Base-by-base conservation (phyloP, 2,888 invertebrate genomes). In the Clanis bilineata region DNA sequence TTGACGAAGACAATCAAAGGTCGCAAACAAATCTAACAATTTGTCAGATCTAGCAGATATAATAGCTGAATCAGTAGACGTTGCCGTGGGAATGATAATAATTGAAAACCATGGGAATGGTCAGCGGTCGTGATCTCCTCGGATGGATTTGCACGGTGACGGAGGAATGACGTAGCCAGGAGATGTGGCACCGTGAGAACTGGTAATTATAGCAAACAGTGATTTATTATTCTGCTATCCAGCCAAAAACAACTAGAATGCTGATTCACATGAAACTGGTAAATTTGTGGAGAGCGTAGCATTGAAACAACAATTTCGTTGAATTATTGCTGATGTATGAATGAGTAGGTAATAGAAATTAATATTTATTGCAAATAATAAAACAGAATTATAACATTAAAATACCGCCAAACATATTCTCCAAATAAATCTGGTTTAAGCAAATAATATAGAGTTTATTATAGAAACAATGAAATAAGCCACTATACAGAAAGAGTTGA, bases 51-150 rank as follows among this genome's bases (percentile, higher is more conserved):
- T 51, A 62, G 58, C 21, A 32, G 32, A 71, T 71, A 76, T 78
- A 73, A 77, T 73, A 72, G 71, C 70, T 71, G 72, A 69, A 65
- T 67, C 58, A 74, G 72, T 72, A 51, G 51, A 51, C 18, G 51
- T 51, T 51, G 51, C 32, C 85, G 85, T 86, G 85, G 81, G 84
- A 85, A 84, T 77, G 64, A 71, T 76, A 76, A 83, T 81, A 82
- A 82, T 81, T 83, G 77, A 76, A 82, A 79, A 75, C 70, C 76
- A 79, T 82, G 82, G 75, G 78, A 84, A 81, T 74, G 74, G 74
- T 68, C 76, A 73, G 65, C 61, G 60, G 68, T 85, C 82, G 86
- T 86, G 85, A 84, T 76, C 71, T 64, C 61, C 64, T 64, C 61
- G 63, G 72, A 73, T 74, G 69, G 73, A 70, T 75, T 72, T 70